These are phyloP conservation scores for Callitettix versicolor DNA, from an alignment of 1,140 invertebrate genomes.

Conservation along the genomic window DNA sequence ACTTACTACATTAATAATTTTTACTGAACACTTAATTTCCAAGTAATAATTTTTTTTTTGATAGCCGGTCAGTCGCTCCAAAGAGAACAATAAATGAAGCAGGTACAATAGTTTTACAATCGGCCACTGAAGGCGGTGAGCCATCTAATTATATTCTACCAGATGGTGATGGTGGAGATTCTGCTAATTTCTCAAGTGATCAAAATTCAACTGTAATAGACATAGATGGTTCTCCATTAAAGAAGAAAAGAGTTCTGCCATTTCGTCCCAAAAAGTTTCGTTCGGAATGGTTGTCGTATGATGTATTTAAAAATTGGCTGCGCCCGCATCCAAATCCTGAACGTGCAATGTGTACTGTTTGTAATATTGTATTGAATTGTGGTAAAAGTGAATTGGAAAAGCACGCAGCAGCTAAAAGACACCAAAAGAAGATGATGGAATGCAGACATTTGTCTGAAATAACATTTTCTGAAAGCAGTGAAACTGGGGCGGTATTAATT, in stretches of 20 bases:
- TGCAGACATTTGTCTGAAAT: background rate
- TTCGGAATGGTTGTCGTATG: constrained; percentile 24
- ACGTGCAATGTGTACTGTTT: constrained; percentile 26
- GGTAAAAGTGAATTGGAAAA: constrained; percentile 31
- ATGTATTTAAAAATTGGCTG: constrained; percentile 27
- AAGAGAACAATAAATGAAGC: constrained; percentile 7
- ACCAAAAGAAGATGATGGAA: constrained; percentile 17
- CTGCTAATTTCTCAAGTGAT: background rate
- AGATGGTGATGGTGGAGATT: background rate
- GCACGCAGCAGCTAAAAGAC: constrained; percentile 28
- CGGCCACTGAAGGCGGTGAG: constrained; percentile 1
- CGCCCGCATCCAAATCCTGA: constrained; percentile 24
- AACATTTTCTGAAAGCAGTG: too few relatives aligned
- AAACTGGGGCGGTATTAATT: constrained; percentile 1
- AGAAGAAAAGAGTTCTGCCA: background rate
- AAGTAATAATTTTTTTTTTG: too few relatives aligned
- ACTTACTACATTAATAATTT: too few relatives aligned
- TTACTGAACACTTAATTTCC: too few relatives aligned
- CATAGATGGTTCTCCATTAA: background rate
- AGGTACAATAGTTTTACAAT: constrained; percentile 3
- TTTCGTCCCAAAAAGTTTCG: constrained; percentile 18
- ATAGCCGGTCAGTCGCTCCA: background rate
- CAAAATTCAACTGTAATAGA: background rate
- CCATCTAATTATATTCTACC: background rate
- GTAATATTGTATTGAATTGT: constrained; percentile 27